Percentiles rank a stretch among this genome's conserved stretches.
These are phyloP conservation scores for Sminthurinus aureus DNA, from an alignment of 2,888 invertebrate genomes.

Conservation along the genomic window DNA sequence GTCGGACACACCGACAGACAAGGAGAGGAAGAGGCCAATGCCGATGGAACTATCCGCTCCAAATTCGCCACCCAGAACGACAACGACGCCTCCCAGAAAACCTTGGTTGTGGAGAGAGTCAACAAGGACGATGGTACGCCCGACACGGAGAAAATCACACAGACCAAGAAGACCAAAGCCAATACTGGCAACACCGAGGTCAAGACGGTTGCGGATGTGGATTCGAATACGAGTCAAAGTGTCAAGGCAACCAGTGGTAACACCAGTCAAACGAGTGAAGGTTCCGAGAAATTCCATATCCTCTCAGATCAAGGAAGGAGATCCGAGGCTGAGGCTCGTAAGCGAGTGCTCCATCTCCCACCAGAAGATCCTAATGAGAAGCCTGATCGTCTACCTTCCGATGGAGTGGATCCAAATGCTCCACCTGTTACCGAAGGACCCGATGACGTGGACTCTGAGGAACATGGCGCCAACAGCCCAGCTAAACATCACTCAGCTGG, in stretches of 20 bases:
- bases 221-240: not conserved
- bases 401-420: not conserved
- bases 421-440: not conserved
- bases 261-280: not conserved
- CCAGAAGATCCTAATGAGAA: not conserved
- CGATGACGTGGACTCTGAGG: not conserved
- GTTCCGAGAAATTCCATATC: not conserved
- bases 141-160: constrained; percentile 7
- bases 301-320: not conserved
- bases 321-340: not conserved
- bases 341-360: not conserved
- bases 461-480: not conserved
- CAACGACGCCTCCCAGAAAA: not conserved
- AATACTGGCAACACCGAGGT: not conserved
- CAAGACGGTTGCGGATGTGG: not conserved
- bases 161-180: not conserved
- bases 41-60: not conserved
- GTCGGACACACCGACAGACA: not conserved
- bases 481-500: not conserved
- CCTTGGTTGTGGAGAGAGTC: not conserved
- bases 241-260: not conserved
- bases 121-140: not conserved
- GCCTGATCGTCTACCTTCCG: not conserved
- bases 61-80: not conserved
- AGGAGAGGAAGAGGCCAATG: not conserved